Evolutionary conservation across 1,140 invertebrate genomes (phyloP).

Genomic region (Macrocentrus cingulum): DNA sequence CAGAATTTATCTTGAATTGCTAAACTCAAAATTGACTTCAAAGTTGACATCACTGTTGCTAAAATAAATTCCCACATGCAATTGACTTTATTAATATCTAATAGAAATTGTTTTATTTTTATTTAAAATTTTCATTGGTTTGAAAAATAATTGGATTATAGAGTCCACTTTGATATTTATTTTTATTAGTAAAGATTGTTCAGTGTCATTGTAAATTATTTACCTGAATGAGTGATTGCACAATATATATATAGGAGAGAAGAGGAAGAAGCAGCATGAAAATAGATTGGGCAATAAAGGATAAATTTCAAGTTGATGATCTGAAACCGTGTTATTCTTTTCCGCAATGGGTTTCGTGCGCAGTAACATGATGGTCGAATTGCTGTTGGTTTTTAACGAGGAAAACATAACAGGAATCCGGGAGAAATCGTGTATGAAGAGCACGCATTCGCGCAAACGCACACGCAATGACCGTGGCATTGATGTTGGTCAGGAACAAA

Average conservation of each 20-base stretch:
- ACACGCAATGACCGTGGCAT: slow-evolving; percentile 23
- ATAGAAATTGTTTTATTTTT: neutral
- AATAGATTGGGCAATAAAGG: neutral
- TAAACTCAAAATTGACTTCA: no score
- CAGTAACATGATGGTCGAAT: neutral
- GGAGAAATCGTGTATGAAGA: slow-evolving; percentile 13
- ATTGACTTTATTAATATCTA: no score
- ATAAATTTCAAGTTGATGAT: neutral
- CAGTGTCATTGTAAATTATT: no score
- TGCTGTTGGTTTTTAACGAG: neutral
- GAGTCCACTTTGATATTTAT: no score
- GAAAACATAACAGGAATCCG: slow-evolving; percentile 5
- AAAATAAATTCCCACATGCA: no score
- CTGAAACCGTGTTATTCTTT: neutral
- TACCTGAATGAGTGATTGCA: no score
- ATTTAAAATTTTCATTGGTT: neutral
- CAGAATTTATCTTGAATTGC: no score
- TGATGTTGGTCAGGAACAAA: slow-evolving; percentile 24
- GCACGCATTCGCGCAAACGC: slow-evolving; percentile 19
- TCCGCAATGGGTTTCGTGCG: neutral
- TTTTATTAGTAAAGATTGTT: no score
- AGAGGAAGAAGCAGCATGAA: no score
- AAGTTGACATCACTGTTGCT: no score
- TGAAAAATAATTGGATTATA: no score
- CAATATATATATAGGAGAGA: no score